Evolutionary conservation across 2,888 invertebrate species (phyloP), one percentile per base, ranked within the genome.

Genomic region (Strigamia crassipes): DNA sequence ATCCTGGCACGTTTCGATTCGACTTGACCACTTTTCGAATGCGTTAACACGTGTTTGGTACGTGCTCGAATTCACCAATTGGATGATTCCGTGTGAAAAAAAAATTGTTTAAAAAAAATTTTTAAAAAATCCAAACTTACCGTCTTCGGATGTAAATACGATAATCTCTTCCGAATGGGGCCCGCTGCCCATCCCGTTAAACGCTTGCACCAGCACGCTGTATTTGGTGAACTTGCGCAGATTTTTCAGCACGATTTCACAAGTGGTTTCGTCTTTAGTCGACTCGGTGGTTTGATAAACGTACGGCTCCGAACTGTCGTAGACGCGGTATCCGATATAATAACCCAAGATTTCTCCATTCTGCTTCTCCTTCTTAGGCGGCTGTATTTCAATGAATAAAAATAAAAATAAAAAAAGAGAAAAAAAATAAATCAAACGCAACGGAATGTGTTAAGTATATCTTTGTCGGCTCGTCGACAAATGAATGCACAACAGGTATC

Each of bases 121-220:
- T n/a, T n/a, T n/a, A n/a, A n/a, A n/a, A 13, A 78, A n/a, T 21
- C 18, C 38, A 38, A 38, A 81, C 85, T 85, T 83, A 88, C 88
- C 88, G 84, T 88, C 87, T 83, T 88, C 88, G 5, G 88, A 84
- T 0, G 88, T 88, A 80, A 87, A 85, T 4, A 87, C 87, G 15
- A 85, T 84, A 8, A 86, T 85, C 83, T 88, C 87, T 0, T 85
- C 85, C 0, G 88, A 88, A 4, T 85, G 85, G 0, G 88, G 88
- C 23, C 88, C 88, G 41, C 86, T 86, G 1, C 89, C 89, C 80
- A 86, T 86, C 5, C 84, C 85, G 83, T 88, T 89, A 84, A 86
- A 88, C 12, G 88, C 88, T 83, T 87, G 87, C 5, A 89, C 87
- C 79, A 87, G 86, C 6, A 89, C 86, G 3, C 86, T 85, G 84